Evolutionary conservation across 2,113 vertebrate species (phyloP).

Genomic region (Rynchops niger): DNA sequence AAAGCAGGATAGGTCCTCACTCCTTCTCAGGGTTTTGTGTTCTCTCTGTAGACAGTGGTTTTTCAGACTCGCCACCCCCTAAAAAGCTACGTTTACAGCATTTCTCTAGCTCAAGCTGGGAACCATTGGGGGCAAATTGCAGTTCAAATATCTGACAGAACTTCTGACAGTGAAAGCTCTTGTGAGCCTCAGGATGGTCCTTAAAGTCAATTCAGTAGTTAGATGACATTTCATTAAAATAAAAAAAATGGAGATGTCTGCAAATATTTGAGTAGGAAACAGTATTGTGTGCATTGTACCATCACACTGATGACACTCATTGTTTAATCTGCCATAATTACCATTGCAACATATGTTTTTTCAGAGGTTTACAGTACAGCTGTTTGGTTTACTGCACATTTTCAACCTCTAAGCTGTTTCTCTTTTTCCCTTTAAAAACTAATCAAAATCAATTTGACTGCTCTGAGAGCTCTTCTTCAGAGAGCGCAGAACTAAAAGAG

Average conservation of each 20-base stretch:
- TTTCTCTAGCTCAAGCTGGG: slow-evolving; percentile 39
- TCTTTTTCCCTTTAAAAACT: neutral
- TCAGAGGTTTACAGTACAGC: neutral
- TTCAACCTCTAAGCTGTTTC: neutral
- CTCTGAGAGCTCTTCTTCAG: neutral
- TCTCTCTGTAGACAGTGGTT: neutral
- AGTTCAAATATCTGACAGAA: slow-evolving; percentile 33
- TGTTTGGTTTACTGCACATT: neutral
- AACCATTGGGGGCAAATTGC: slow-evolving; percentile 9
- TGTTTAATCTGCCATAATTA: slow-evolving; percentile 50
- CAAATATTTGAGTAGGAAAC: slow-evolving; percentile 63
- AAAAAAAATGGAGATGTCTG: slow-evolving; percentile 11
- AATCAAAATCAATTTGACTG: neutral
- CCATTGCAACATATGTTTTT: slow-evolving; percentile 27
- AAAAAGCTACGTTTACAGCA: neutral
- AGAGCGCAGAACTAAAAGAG: neutral
- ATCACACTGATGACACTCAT: slow-evolving; percentile 4
- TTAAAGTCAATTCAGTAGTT: slow-evolving; percentile 38
- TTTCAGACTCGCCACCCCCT: neutral
- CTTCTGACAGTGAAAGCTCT: neutral
- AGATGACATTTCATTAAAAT: slow-evolving; percentile 45
- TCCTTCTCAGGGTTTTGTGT: neutral
- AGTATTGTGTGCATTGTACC: slow-evolving; percentile 7
- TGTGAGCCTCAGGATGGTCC: slow-evolving; percentile 11
- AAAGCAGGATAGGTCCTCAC: neutral